Conservation (phyloP, 2,888 invertebrate species). For the Protophormia terraenovae region DNA sequence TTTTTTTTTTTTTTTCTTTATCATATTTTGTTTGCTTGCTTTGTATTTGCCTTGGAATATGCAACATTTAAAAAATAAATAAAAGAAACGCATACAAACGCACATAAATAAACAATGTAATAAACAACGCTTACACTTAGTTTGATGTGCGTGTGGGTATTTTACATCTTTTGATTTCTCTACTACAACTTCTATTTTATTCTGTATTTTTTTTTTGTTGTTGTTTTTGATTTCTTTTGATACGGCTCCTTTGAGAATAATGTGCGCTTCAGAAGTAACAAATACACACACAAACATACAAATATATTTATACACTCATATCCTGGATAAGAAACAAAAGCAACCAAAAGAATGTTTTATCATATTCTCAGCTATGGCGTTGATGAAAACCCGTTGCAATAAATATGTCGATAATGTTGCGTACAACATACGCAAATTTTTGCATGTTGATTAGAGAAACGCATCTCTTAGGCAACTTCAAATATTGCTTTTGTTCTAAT, state of each 20-base stretch:
- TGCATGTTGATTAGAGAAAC: slow-evolving; percentile 44
- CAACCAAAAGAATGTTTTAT: no score
- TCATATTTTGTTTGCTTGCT: slow-evolving; percentile 9
- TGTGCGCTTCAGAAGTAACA: slow-evolving; percentile 25
- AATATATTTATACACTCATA: not conserved
- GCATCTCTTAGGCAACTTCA: not conserved
- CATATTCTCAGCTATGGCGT: not conserved
- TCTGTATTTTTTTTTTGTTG: no score
- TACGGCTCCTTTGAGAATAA: slow-evolving; percentile 45
- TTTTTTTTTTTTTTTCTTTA: not conserved
- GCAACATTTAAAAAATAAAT: not conserved
- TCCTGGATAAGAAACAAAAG: not conserved
- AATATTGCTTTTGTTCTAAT: not conserved
- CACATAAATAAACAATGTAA: slow-evolving; percentile 10
- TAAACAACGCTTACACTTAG: slow-evolving; percentile 14
- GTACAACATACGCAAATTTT: slow-evolving; percentile 28
- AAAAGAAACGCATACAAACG: slow-evolving; percentile 6
- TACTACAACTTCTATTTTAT: slow-evolving; percentile 3
- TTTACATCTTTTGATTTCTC: slow-evolving; percentile 36
- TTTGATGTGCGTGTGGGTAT: not conserved
- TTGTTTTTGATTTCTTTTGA: slow-evolving; percentile 42
- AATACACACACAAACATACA: not conserved
- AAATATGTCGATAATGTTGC: slow-evolving; percentile 53
- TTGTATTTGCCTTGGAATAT: slow-evolving; percentile 37
- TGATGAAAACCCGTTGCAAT: slow-evolving; percentile 2